Base-by-base conservation (phyloP, 2,113 vertebrate species). In the Lucifuga dentata region DNA sequence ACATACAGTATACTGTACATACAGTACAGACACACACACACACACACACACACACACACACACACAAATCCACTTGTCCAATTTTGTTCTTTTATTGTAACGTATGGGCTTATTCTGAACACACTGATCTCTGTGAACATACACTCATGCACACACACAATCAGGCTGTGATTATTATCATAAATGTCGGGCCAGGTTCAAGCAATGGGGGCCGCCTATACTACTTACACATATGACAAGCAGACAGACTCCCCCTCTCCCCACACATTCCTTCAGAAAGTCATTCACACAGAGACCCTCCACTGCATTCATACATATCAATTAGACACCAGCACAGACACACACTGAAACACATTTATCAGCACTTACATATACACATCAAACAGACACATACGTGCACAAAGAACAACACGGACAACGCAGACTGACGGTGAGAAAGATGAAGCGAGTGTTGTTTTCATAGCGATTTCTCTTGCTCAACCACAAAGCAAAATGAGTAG, bases 291-390 rank as follows among this genome's bases (percentile, higher is more conserved):
- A 81, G 26, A 66, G 68, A 80, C 66, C 68, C 51, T 75, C 73
- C 53, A 11, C 52, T 85, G 81, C 79, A 80, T 89, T 84, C 73
- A 85, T 88, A 83, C 76, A 86, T 81, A 88, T 60, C 51, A 82
- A 83, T 81, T 65, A 86, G 36, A 80, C 67, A 71, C 36, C 16
- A 20, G 62, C 55, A 62, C 62, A 55, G 32, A 41, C 12, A 32
- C 35, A 40, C 11, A 17, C 45, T 8, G 19, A 50, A 41, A 44
- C 9, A 10, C 4, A 49, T 38, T 11, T 7, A 50, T 11, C 12
- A 16, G 55, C 39, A 53, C 26, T 41, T 23, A 55, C 17, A 50
- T 40, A 26, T 29, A 12, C 19, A 41, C 21, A 52, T 62, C 7
- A 62, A 51, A 66, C 10, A 50, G 9, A 32, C 44, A 63, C 53